Evolutionary conservation across 2,888 invertebrate species (phyloP).

Genomic region (Augochlorella aurata): DNA sequence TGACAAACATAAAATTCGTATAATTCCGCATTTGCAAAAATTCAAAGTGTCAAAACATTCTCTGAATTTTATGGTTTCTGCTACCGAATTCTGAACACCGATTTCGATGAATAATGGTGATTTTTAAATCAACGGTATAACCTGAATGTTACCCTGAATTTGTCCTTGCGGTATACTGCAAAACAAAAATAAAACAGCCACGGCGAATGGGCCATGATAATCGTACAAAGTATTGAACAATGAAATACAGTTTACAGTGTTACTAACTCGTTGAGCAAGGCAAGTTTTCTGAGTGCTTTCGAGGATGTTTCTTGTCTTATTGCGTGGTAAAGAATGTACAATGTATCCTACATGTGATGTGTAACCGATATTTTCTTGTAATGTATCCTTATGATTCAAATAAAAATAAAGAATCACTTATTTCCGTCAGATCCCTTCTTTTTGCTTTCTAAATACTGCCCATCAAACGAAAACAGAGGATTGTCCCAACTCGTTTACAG

Average conservation of each 20-base stretch:
- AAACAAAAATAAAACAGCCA: conserved; percentile 23
- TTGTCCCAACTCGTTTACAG: not conserved
- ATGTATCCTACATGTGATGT: conserved; percentile 73
- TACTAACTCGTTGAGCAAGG: conserved; percentile 29
- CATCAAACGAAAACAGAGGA: not conserved
- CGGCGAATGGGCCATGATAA: conserved; percentile 18
- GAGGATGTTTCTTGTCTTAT: conserved; percentile 45
- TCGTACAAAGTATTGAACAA: conserved; percentile 52
- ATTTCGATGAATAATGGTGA: conserved; percentile 18
- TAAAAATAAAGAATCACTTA: conserved; percentile 66
- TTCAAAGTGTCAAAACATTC: conserved; percentile 9
- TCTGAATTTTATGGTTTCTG: conserved; percentile 32
- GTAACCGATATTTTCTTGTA: conserved; percentile 74
- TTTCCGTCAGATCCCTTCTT: conserved; percentile 48
- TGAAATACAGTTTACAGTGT: conserved; percentile 29
- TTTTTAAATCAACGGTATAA: conserved; percentile 32
- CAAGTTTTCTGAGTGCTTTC: conserved; percentile 41
- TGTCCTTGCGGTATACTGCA: conserved; percentile 48
- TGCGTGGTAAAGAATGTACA: conserved; percentile 56
- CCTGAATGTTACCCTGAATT: conserved; percentile 59
- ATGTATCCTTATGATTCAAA: conserved; percentile 68
- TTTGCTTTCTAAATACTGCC: not conserved
- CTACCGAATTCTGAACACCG: not conserved
- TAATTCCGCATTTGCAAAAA: conserved; percentile 19
- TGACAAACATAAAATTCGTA: conserved; percentile 35